A percentile compares a stretch with the other conserved stretches of the same genome.
phyloP scores from a whole-genome alignment of 2,113 vertebrate species.

The Eudyptes chrysolophus region DNA sequence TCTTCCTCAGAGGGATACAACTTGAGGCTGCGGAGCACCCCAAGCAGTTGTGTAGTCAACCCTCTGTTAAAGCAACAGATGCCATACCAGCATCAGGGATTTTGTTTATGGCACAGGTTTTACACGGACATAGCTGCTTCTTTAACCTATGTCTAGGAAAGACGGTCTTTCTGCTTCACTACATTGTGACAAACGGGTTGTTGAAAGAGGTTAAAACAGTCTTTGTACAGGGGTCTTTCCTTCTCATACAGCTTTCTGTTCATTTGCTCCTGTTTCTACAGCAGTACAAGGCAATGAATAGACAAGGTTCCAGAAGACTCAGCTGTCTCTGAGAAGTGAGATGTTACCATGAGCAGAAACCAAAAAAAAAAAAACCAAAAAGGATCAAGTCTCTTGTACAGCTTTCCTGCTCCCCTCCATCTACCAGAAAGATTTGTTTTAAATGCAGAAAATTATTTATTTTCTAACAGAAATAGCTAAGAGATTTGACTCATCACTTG shows the following conservation, averaged over 20 bases:
- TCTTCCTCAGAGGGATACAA: background rate
- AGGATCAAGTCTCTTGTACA: background rate
- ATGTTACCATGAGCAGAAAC: background rate
- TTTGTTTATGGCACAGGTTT: background rate
- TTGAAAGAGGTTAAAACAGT: background rate
- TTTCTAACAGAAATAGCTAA: background rate
- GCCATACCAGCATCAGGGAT: too few relatives aligned
- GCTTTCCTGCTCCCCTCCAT: background rate
- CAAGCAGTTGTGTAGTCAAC: background rate
- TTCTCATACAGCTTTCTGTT: background rate
- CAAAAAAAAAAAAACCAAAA: background rate
- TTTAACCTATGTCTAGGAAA: background rate
- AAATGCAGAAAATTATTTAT: background rate
- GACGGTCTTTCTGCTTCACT: background rate
- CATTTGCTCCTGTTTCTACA: background rate
- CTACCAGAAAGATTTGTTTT: background rate
- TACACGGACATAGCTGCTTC: background rate
- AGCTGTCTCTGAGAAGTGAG: background rate
- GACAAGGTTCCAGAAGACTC: background rate
- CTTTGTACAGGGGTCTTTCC: background rate
- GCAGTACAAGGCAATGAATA: background rate
- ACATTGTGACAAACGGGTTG: accelerated
- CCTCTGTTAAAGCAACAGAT: background rate
- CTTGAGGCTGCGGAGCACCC: background rate
- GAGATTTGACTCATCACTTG: background rate